Base-by-base conservation (phyloP, 2,113 vertebrate species). In the Phalacrocorax carbo region DNA sequence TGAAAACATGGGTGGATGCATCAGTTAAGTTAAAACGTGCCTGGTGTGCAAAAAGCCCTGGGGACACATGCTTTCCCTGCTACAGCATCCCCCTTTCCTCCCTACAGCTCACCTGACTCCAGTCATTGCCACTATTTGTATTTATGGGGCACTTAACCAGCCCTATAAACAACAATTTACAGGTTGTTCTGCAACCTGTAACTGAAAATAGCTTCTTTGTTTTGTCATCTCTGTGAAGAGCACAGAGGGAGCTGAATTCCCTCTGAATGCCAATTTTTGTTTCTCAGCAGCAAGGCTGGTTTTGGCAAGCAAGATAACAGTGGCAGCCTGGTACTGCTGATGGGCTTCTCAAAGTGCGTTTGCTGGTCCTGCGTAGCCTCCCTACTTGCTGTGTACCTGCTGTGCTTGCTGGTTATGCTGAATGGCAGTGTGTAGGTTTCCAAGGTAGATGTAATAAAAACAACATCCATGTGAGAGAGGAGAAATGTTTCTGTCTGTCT, bases 401-500 rank as follows among this genome's bases (percentile, higher is more conserved):
- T 48, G 64, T 65, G 64, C 55, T 40, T 51, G 48, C 80, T 88
- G 70, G 76, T 69, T 76, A 3, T 13, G 64, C 72, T 54, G 66
- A 86, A 44, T 7, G 22, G 58, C 78, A 72, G 27, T 0, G 0
- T 26, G 25, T 34, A 38, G 27, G 52, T 54, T 94, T 90, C 73
- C 32, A 51, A 90, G 69, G 79, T 21, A 32, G 79, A 79, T 36
- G 60, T 34, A 75, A 83, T 36, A 17, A 86, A 88, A 96, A 57
- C 79, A 90, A 66, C 58, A 34, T 60, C 80, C 90, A 76, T 0
- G 30, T 78, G 86, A 86, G 71, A 70, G 84, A 69, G 88, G 16
- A 68, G 46, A 38, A 93, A 90, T 82, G 20, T 94, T 96, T 93
- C 94, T 91, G 40, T 38, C 38, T 38, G 38, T 91, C 71, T 93